Base-by-base conservation (phyloP, 1,140 invertebrate species). In the Parasteatoda tepidariorum region DNA sequence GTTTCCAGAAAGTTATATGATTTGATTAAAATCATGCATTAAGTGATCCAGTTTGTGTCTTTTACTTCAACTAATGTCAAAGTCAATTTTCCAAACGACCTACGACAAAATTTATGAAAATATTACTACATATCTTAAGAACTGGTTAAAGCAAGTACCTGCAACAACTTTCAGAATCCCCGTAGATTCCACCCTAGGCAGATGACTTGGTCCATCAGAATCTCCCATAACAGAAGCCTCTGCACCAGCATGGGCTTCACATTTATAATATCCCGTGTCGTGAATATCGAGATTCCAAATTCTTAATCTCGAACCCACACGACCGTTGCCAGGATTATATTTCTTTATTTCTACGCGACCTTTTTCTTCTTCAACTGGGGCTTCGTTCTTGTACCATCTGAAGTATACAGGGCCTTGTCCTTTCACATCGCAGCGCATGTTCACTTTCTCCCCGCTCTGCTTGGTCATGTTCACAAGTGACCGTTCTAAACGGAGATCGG, bases 211-310 rank as follows among this genome's bases (percentile, higher is more conserved):
- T 0, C 31, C 54, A 2, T 62, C 66, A 11, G 88, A 90, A 84
- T 92, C 90, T 26, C 90, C 88, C 2, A 31, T 41, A 15, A 54
- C 3, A 0, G 62, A 48, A 5, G 28, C 59, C 11, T 64, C 30
- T 0, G 22, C 76, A 6, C 90, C 91, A 85, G 92, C 93, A 55
- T 86, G 88, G 2, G 91, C 93, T 79, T 92, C 90, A 88, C 94
- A 94, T 13, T 90, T 91, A 86, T 94, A 94, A 88, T 91, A 93
- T n/a, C 93, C 93, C 54, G 91, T 91, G 88, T 94, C 94, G 74
- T 92, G 91, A 15, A 91, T 89, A 78, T 93, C 92, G 34, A 94
- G 86, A 68, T 92, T 90, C 38, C 87, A 88, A 83, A 95, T 93
- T 57, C 91, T 90, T n/a, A 95, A 88, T 24, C 89, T 87, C 0